Evolutionary conservation across 1,140 invertebrate species (phyloP).

Genomic region (Spodoptera frugiperda): DNA sequence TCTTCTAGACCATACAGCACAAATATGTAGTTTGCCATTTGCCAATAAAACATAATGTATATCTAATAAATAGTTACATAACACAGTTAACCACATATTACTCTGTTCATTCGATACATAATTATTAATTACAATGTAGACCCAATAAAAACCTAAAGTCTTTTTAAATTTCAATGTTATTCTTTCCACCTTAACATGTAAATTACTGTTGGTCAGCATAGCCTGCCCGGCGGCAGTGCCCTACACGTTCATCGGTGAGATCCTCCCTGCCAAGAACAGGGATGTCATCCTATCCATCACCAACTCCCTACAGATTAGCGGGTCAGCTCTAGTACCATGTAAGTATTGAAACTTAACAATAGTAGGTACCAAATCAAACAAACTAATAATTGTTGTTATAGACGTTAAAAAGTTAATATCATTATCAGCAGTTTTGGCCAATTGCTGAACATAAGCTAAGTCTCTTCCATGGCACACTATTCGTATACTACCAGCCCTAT

Average conservation of each 20-base stretch:
- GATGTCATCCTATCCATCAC: slow-evolving; percentile 73
- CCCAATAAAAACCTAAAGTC: background rate
- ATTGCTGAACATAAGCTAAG: too few relatives aligned
- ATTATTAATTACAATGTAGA: too few relatives aligned
- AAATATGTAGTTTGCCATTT: background rate
- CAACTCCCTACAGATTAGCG: slow-evolving; percentile 73
- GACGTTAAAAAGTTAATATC: too few relatives aligned
- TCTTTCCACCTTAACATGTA: slow-evolving; percentile 1
- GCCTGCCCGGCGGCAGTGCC: slow-evolving; percentile 75
- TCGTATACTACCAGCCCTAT: too few relatives aligned
- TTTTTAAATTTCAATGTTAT: background rate
- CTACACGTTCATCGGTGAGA: slow-evolving; percentile 77
- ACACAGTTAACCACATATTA: too few relatives aligned
- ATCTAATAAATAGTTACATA: too few relatives aligned
- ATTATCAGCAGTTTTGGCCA: too few relatives aligned
- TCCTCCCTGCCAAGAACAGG: slow-evolving; percentile 69
- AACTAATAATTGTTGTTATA: too few relatives aligned
- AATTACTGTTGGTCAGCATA: slow-evolving; percentile 63
- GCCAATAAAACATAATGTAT: too few relatives aligned
- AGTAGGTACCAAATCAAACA: too few relatives aligned
- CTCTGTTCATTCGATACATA: too few relatives aligned
- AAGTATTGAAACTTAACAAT: slow-evolving; percentile 54
- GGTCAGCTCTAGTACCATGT: slow-evolving; percentile 72
- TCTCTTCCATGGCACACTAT: too few relatives aligned
- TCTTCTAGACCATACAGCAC: background rate